A percentile compares a stretch with the other conserved stretches of the same genome.
phyloP scores from a whole-genome alignment of 92 coral and sea anemone genomes.

The Porites evermanni region DNA sequence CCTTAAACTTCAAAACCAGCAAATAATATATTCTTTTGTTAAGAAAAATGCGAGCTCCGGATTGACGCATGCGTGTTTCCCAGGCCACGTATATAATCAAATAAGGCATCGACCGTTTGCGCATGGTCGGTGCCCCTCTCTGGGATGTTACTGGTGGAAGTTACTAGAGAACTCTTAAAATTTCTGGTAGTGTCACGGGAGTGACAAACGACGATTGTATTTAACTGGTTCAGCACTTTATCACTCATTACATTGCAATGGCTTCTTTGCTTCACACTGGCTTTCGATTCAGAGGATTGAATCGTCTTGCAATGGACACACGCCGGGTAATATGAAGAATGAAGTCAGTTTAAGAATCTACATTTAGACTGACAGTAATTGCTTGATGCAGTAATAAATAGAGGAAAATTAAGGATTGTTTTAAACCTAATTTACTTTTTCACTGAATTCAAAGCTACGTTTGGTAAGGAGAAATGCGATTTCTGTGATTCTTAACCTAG shows the following conservation, averaged over 20 bases:
- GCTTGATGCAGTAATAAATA: too few species aligned
- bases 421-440: too few species aligned
- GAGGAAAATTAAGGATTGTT: too few species aligned
- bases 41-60: slow-evolving; percentile 47
- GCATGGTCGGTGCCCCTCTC: slow-evolving; percentile 17
- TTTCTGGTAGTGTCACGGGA: slow-evolving; percentile 43
- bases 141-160: slow-evolving; percentile 26
- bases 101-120: slow-evolving; percentile 59
- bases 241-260: not conserved
- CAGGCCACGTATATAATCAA: slow-evolving; percentile 91
- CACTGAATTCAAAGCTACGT: too few species aligned
- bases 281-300: too few species aligned
- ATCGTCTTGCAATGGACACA: too few species aligned
- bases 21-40: slow-evolving; percentile 84
- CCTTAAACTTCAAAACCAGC: slow-evolving; percentile 48
- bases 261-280: not conserved
- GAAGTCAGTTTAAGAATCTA: too few species aligned
- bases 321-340: too few species aligned
- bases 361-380: too few species aligned
- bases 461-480: too few species aligned
- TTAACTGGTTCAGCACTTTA: not conserved
- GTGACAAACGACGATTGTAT: not conserved
- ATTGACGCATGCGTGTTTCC: slow-evolving; percentile 76
- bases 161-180: slow-evolving; percentile 5
- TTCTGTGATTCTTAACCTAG: too few species aligned